A percentile compares a stretch with the other conserved stretches of the same genome.
These are phyloP conservation scores for Acromyrmex charruanus DNA, from an alignment of 1,140 invertebrate genomes.

Conservation along the genomic window DNA sequence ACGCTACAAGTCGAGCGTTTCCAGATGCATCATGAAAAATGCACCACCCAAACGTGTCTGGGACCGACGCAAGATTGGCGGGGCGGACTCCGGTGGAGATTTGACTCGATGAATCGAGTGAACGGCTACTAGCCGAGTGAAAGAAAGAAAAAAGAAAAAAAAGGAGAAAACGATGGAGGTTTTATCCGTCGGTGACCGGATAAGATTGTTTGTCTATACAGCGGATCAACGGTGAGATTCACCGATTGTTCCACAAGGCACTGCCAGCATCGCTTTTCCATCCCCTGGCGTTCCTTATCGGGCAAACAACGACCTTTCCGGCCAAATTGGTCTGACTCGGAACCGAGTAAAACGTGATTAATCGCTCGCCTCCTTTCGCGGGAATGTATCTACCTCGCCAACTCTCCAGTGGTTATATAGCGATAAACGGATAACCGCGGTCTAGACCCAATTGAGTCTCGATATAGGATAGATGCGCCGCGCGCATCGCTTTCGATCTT, in stretches of 20 bases:
- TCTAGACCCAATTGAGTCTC: constrained; percentile 77
- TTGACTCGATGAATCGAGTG: constrained; percentile 24
- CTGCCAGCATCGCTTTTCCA: constrained; percentile 22
- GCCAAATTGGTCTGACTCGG: constrained; percentile 78
- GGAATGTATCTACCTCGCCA: constrained; percentile 69
- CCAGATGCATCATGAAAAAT: constrained; percentile 58
- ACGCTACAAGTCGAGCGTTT: constrained; percentile 37
- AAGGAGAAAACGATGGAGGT: constrained; percentile 44
- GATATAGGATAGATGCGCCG: constrained; percentile 41
- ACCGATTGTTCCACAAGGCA: constrained; percentile 76
- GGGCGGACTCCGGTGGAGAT: constrained; percentile 26
- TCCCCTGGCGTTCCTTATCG: constrained; percentile 70
- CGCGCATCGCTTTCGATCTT: constrained; percentile 59
- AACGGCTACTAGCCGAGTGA: background rate
- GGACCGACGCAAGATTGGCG: background rate
- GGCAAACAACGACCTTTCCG: constrained; percentile 80
- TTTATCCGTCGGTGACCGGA: constrained; percentile 65
- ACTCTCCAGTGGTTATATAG: constrained; percentile 59
- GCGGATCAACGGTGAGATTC: constrained; percentile 65
- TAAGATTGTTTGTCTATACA: constrained; percentile 77
- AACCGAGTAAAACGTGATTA: constrained; percentile 81
- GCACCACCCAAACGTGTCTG: constrained; percentile 40
- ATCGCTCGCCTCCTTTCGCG: constrained; percentile 77
- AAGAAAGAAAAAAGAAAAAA: background rate
- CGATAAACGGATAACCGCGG: constrained; percentile 80